Evolutionary conservation across 2,113 vertebrate genomes (phyloP).

Genomic region (Rutilus rutilus): DNA sequence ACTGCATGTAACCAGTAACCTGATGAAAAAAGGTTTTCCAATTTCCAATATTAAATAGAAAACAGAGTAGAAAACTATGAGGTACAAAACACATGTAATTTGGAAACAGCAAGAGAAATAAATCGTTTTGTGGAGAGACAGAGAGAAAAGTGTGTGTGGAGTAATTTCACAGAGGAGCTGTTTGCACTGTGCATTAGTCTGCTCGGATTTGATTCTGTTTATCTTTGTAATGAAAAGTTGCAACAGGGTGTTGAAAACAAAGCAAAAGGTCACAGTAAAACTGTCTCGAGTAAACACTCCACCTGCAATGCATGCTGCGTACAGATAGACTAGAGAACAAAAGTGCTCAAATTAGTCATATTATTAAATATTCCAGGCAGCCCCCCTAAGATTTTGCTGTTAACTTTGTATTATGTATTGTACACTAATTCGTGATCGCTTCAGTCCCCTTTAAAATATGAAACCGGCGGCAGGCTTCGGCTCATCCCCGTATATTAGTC

Average conservation of each 20-base stretch:
- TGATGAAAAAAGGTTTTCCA: slow-evolving; percentile 21
- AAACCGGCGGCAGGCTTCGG: too few relatives aligned
- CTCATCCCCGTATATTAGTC: too few relatives aligned
- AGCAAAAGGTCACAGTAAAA: slow-evolving; percentile 17
- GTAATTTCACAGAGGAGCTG: background rate
- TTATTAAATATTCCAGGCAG: background rate
- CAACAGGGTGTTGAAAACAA: background rate
- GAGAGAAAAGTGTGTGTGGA: slow-evolving; percentile 10
- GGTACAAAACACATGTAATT: background rate
- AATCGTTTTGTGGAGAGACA: background rate
- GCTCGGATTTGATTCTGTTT: slow-evolving; percentile 11
- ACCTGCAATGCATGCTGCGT: background rate
- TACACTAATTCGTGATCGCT: too few relatives aligned
- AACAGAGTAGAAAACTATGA: slow-evolving; percentile 4
- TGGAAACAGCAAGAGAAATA: slow-evolving; percentile 15
- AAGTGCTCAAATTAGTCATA: background rate
- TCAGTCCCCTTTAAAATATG: too few relatives aligned
- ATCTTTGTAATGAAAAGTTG: slow-evolving; percentile 24
- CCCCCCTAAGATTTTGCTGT: too few relatives aligned
- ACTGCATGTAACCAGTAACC: background rate
- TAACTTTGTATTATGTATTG: too few relatives aligned
- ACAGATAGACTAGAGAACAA: slow-evolving; percentile 2
- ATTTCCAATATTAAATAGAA: slow-evolving; percentile 8
- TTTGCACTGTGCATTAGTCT: slow-evolving; percentile 29
- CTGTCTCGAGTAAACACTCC: background rate